These are phyloP conservation scores for Spicauda simplicius DNA, from an alignment of 2,888 invertebrate species.

Conservation along the genomic window DNA sequence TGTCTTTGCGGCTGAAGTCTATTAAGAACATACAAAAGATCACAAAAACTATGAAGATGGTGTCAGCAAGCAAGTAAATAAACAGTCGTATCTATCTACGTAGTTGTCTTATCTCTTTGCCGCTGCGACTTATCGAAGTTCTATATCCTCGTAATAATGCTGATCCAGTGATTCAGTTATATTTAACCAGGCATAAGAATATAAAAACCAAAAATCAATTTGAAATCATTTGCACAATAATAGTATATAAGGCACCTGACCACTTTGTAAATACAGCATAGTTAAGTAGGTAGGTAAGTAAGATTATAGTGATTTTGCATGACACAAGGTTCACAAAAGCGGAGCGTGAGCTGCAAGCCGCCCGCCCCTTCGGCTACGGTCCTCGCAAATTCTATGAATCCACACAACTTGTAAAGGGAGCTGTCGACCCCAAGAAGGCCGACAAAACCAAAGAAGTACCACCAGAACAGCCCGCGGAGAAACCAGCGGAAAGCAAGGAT, in stretches of 20 bases:
- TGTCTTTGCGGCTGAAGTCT: conserved; percentile 89
- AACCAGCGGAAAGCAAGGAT: conserved; percentile 49
- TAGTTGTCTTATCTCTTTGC: too few species aligned
- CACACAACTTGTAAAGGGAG: conserved; percentile 57
- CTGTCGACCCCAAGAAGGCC: conserved; percentile 50
- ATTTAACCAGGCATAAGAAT: too few species aligned
- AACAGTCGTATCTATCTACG: background rate
- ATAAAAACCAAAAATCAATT: too few species aligned
- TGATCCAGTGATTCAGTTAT: background rate
- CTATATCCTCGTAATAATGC: background rate
- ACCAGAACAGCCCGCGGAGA: conserved; percentile 75
- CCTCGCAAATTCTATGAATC: conserved; percentile 87
- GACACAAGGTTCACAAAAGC: conserved; percentile 88
- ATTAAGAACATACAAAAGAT: conserved; percentile 94
- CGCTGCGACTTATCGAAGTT: too few species aligned
- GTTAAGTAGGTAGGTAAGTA: background rate
- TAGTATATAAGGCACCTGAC: too few species aligned
- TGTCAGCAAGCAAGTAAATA: conserved; percentile 84
- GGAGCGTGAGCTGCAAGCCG: conserved; percentile 89
- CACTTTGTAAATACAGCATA: background rate
- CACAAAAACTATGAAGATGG: conserved; percentile 95
- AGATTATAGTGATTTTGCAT: background rate
- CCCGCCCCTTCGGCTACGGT: conserved; percentile 89
- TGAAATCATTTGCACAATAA: too few species aligned
- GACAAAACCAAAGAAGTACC: conserved; percentile 50